Evolutionary conservation across 2,797 vertebrate genomes (phyloP).

Genomic region (Corythornis leucogaster): DNA sequence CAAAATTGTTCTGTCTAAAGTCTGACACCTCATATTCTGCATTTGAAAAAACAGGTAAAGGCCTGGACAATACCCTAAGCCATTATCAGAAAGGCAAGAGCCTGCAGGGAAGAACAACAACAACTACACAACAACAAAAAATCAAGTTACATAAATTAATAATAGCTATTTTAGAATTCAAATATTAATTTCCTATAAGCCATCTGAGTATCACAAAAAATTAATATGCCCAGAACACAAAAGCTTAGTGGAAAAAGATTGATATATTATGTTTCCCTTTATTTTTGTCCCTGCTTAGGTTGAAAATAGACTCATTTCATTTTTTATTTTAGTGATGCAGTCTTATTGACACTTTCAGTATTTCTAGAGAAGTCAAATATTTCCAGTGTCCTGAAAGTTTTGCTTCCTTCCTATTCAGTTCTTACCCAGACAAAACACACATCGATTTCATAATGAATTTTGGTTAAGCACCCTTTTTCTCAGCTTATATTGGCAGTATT

Average conservation of each 20-base stretch:
- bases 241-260: background rate
- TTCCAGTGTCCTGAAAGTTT: background rate
- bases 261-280: background rate
- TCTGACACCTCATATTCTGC: background rate
- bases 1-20: background rate
- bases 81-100: background rate
- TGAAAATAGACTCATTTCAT: background rate
- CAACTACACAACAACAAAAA: background rate
- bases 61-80: background rate
- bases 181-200: background rate
- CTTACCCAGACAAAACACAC: background rate
- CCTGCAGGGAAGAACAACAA: background rate
- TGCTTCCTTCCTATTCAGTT: background rate
- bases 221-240: background rate
- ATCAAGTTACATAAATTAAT: background rate
- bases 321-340: background rate
- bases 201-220: background rate
- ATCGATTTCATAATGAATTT: background rate
- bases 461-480: background rate
- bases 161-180: background rate
- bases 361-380: background rate
- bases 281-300: background rate
- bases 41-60: background rate
- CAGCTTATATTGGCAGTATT: background rate
- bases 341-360: background rate